Base-by-base conservation (phyloP, 2,797 vertebrate species). In the Acropternis orthonyx region DNA sequence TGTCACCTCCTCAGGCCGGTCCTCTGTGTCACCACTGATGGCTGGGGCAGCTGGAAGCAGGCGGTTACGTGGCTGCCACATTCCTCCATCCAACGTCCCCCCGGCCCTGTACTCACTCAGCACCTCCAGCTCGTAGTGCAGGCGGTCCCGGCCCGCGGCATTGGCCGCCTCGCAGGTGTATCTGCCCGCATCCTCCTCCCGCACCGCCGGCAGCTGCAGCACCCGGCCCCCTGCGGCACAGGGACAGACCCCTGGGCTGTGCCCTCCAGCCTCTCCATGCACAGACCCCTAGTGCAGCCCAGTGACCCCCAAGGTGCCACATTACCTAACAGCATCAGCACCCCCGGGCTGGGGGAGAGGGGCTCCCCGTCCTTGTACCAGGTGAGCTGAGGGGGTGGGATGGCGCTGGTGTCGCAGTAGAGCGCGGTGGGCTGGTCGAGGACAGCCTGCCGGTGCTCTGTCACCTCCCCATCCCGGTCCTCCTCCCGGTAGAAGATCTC, bases 91-190 rank as follows among this genome's bases (percentile, higher is more conserved):
- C 22, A 0, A 6, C 1, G 36, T 41, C 1, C 56, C 14, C 54
- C 67, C 1, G 0, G 3, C 5, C 18, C 61, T 4, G 3, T 71
- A 96, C 98, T 98, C 97, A 99, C 99, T 97, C 66, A 99, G 97
- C 84, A 99, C 98, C 74, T 98, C 98, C 89, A 99, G 97, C 55
- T 99, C 95, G 34, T 99, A 99, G 96, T 99, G 98, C 97, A 99
- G 98, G 86, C 96, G 98, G 92, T 98, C 99, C 91, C 97, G 97
- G 37, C 99, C 99, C 4, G 97, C 99, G 14, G 98, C 98, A 3
- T 98, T 99, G 86, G 98, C 96, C 1, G 98, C 99, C 96, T 98
- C 98, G 34, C 99, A 99, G 0, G 98, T 99, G 58, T 99, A 99
- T 90, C 95, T 98, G 91, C 99, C 99, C 3, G 97, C 95, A 14